These are phyloP conservation scores for Sesamia inferens DNA, from an alignment of 2,888 invertebrate species.

Conservation along the genomic window DNA sequence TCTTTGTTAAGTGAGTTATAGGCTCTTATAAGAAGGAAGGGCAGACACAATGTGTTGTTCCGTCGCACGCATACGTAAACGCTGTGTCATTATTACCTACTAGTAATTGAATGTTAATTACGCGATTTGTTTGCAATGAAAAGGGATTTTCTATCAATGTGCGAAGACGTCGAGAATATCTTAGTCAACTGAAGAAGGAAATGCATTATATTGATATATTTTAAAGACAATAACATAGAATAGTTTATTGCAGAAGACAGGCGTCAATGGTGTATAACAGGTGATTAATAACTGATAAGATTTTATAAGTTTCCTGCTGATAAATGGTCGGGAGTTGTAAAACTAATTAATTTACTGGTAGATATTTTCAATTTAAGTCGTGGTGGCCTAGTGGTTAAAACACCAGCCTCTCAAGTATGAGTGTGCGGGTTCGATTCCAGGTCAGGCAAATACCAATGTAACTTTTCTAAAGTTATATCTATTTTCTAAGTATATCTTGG, in stretches of 20 bases:
- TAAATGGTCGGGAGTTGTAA: not conserved
- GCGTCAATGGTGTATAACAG: slow-evolving; percentile 14
- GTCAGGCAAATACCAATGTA: too few species aligned
- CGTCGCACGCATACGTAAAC: slow-evolving; percentile 45
- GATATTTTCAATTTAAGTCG: too few species aligned
- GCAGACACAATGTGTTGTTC: slow-evolving; percentile 22
- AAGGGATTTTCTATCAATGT: slow-evolving; percentile 44
- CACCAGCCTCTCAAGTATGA: too few species aligned
- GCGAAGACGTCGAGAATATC: slow-evolving; percentile 42
- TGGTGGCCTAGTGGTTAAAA: too few species aligned
- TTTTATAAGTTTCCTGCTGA: slow-evolving; percentile 12
- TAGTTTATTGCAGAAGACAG: slow-evolving; percentile 26
- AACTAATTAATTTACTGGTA: not conserved
- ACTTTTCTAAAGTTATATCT: too few species aligned
- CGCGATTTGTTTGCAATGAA: slow-evolving; percentile 52
- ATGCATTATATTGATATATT: slow-evolving; percentile 25
- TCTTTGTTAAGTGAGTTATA: slow-evolving; percentile 62
- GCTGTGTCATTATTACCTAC: slow-evolving; percentile 45
- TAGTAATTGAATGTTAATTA: slow-evolving; percentile 55
- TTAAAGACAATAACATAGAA: slow-evolving; percentile 13
- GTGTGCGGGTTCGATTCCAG: too few species aligned
- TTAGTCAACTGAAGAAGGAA: slow-evolving; percentile 31
- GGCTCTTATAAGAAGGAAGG: slow-evolving; percentile 31
- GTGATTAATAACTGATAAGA: slow-evolving; percentile 16
- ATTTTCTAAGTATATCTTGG: too few species aligned